phyloP scores from a whole-genome alignment of 2,888 invertebrate genomes.

The Blera fallax region DNA sequence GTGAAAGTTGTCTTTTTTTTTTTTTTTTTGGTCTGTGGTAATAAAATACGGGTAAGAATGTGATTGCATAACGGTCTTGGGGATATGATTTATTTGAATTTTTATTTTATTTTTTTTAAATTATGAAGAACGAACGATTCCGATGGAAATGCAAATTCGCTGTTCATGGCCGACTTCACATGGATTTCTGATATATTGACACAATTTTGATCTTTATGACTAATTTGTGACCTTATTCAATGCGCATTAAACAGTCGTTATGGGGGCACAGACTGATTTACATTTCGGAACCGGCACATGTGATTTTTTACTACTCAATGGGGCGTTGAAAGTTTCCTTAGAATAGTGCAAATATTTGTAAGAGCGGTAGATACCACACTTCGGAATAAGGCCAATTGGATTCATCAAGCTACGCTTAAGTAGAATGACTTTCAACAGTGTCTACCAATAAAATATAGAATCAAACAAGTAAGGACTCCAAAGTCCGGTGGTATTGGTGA shows the following conservation, averaged over 20 bases:
- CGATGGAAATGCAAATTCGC: conserved; percentile 1
- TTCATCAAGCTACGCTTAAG: too few species aligned
- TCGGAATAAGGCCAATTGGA: too few species aligned
- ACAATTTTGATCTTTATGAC: background rate
- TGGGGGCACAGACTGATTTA: background rate
- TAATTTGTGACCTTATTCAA: background rate
- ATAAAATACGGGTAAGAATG: conserved; percentile 26
- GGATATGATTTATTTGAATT: background rate
- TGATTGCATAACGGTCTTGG: conserved; percentile 34
- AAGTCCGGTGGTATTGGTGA: too few species aligned
- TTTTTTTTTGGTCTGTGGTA: background rate
- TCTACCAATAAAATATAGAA: too few species aligned
- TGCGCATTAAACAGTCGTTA: background rate
- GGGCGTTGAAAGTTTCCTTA: background rate
- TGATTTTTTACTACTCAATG: background rate
- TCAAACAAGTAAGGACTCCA: too few species aligned
- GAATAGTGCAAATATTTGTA: background rate
- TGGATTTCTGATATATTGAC: background rate
- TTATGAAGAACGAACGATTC: background rate
- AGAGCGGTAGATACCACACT: too few species aligned
- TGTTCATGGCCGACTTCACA: conserved; percentile 8
- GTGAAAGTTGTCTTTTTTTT: conserved; percentile 26
- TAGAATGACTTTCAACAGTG: too few species aligned
- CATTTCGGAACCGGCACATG: background rate
- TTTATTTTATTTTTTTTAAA: background rate